phyloP scores from a whole-genome alignment of 2,113 vertebrate genomes.

The Rafetus swinhoei region DNA sequence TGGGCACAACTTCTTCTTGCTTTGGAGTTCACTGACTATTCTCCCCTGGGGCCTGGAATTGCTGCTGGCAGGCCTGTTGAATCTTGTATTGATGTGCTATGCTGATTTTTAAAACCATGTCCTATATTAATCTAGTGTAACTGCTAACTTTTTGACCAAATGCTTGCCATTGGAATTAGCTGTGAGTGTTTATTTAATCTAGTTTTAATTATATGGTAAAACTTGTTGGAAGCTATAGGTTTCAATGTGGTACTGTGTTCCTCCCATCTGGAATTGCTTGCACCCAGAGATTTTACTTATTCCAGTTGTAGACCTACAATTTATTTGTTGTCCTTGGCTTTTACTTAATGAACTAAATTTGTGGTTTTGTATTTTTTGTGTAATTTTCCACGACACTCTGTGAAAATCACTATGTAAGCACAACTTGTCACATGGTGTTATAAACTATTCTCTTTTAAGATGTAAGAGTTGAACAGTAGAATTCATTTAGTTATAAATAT shows the following conservation, averaged over 20 bases:
- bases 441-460: conserved; percentile 67
- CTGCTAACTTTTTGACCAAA: conserved; percentile 60
- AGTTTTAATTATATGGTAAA: conserved; percentile 36
- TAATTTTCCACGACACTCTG: conserved; percentile 65
- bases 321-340: conserved; percentile 56
- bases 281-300: conserved; percentile 12
- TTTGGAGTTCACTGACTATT: too few species aligned
- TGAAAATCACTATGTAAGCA: conserved; percentile 68
- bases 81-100: not conserved
- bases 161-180: conserved; percentile 46
- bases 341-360: conserved; percentile 52
- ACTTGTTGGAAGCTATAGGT: conserved; percentile 24
- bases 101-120: conserved; percentile 24
- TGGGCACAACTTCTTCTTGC: too few species aligned
- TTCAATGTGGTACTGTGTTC: conserved; percentile 13
- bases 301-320: conserved; percentile 45
- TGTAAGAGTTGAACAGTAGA: conserved; percentile 53
- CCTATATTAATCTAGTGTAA: conserved; percentile 53
- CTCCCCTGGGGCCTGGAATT: too few species aligned
- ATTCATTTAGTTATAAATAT: conserved; percentile 65
- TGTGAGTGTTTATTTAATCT: conserved; percentile 35
- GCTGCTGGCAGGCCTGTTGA: not conserved
- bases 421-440: conserved; percentile 48
- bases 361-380: conserved; percentile 44
- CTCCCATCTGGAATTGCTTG: conserved; percentile 36